Evolutionary conservation across 2,797 vertebrate species (phyloP).

Genomic region (Pangasius sanitwongsei): DNA sequence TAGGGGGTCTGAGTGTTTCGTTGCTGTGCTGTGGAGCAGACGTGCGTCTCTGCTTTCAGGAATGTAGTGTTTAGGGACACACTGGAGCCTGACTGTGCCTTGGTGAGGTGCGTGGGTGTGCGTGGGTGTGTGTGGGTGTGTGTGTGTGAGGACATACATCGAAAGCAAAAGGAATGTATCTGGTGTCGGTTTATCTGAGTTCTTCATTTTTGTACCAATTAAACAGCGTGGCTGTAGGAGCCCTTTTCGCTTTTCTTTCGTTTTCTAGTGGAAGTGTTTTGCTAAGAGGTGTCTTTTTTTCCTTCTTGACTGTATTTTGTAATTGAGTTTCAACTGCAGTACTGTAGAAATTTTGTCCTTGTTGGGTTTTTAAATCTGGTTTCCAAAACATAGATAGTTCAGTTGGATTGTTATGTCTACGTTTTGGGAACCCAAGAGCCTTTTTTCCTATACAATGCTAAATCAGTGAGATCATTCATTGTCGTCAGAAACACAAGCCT

Average conservation of each 20-base stretch:
- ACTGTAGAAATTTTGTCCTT: constrained; percentile 56
- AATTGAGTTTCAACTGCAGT: constrained; percentile 49
- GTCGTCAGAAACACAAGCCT: constrained; percentile 62
- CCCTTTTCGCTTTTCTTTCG: constrained; percentile 59
- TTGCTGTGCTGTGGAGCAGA: constrained; percentile 52
- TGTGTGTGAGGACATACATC: constrained; percentile 53
- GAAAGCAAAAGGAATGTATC: constrained; percentile 70
- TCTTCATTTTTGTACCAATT: constrained; percentile 65
- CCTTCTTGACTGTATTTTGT: constrained; percentile 51
- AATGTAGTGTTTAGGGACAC: constrained; percentile 61
- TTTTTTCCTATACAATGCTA: constrained; percentile 62
- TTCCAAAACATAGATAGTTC: constrained; percentile 67
- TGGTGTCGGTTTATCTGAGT: constrained; percentile 70
- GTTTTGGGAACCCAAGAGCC: constrained; percentile 71
- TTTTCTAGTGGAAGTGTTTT: constrained; percentile 60
- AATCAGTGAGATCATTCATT: constrained; percentile 71
- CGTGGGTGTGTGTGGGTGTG: constrained; percentile 44
- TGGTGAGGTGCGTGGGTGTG: constrained; percentile 62
- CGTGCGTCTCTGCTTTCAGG: constrained; percentile 56
- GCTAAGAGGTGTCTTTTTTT: constrained; percentile 45
- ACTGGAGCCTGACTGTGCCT: constrained; percentile 76
- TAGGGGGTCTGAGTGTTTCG: constrained; percentile 26
- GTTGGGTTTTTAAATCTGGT: constrained; percentile 59
- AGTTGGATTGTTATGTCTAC: constrained; percentile 62
- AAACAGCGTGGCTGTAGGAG: constrained; percentile 57